phyloP scores from a whole-genome alignment of 1,140 invertebrate genomes.

The Bradysia coprophila region DNA sequence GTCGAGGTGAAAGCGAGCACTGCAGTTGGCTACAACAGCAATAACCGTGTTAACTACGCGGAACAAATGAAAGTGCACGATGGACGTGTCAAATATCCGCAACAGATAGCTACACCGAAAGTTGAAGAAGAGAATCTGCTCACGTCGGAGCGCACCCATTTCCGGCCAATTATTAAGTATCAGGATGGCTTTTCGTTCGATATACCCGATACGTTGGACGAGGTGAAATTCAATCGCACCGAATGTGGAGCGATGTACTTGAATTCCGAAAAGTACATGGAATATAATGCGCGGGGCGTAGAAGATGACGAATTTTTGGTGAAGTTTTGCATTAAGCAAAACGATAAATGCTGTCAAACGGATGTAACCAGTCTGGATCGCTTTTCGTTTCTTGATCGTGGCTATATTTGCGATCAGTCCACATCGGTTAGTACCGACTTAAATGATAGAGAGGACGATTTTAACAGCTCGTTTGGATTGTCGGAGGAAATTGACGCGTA shows the following conservation, averaged over 20 bases:
- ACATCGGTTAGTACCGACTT: neutral
- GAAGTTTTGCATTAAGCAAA: slow-evolving; percentile 28
- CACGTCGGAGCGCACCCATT: slow-evolving; percentile 51
- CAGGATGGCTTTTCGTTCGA: slow-evolving; percentile 37
- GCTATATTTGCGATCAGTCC: neutral
- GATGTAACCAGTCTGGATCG: slow-evolving; percentile 9
- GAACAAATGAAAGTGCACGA: neutral
- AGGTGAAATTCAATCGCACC: slow-evolving; percentile 26
- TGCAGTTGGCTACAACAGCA: neutral
- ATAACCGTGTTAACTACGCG: too few relatives aligned
- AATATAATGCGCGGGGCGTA: slow-evolving; percentile 20
- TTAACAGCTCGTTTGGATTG: too few relatives aligned
- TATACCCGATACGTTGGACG: slow-evolving; percentile 40
- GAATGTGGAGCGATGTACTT: slow-evolving; percentile 7
- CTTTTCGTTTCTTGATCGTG: neutral
- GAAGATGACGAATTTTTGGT: slow-evolving; percentile 17
- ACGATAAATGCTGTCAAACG: slow-evolving; percentile 30
- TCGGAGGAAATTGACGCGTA: too few relatives aligned
- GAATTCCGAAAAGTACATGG: slow-evolving; percentile 24
- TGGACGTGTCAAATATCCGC: neutral
- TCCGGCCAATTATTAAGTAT: slow-evolving; percentile 44
- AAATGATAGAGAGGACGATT: neutral
- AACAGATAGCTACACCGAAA: neutral
- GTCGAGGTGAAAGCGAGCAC: slow-evolving; percentile 1
- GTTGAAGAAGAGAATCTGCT: slow-evolving; percentile 43